Base-by-base conservation (phyloP, 1,140 invertebrate species). In the Eciton burchellii region DNA sequence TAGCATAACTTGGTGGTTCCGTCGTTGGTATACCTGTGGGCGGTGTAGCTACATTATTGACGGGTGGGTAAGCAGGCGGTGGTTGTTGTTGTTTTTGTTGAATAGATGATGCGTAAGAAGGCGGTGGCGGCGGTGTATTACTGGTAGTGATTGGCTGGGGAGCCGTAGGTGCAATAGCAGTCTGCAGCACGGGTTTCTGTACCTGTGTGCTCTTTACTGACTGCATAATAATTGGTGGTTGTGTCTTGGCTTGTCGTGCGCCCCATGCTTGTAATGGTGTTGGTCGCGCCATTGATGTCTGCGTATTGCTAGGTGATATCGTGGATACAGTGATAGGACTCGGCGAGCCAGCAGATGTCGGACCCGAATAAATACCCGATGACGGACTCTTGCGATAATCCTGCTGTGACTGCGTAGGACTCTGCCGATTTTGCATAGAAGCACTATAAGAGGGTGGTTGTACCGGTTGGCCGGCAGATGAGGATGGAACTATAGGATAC, bases 161-260 rank as follows among this genome's bases (percentile, higher is more conserved):
- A 0, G 96, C 95, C 0, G 97, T 96, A 0, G 98, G 98, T 16
- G 98, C 98, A 9, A 98, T 98, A 0, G 98, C 98, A 6, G 98
- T 99, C 92, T 99, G 98, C 49, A 99, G 93, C 0, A 98, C 96
- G 0, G 98, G 98, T 92, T 99, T 99, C 90, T 98, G 97, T 5
- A 99, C 98, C 92, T 98, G 97, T 0, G 97, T 98, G 94, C 97
- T 98, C 91, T 98, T 98, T 0, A 99, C 98, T 26, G 97, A 98
- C 91, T 99, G 98, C 98, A 99, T 99, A 45, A 99, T 98, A 74
- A 99, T 98, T 0, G 98, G 98, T 16, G 97, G 96, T 90, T 99
- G 98, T 0, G 96, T 97, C 88, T 97, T 97, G 19, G 97, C 96
- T 91, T 97, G 96, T 56, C 97, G 95, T 59, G 96, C 96, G n/a